phyloP scores from a whole-genome alignment of 2,888 invertebrate genomes.

The Ypsolopha sequella region DNA sequence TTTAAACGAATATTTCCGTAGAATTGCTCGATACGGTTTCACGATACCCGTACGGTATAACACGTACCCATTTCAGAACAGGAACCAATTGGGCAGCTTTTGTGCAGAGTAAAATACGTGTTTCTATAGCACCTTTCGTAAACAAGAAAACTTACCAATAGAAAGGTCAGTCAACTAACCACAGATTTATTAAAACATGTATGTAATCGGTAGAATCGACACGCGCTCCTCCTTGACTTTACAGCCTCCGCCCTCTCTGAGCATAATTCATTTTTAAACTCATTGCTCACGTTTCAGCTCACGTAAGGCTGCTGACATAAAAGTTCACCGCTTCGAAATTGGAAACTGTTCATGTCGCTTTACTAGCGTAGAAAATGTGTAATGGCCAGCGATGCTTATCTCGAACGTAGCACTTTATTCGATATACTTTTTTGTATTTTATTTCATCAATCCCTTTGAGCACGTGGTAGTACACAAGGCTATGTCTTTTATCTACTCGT shows the following conservation, averaged over 20 bases:
- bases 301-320: slow-evolving; percentile 61
- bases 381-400: not conserved
- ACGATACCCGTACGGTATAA: too few relatives aligned
- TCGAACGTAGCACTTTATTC: not conserved
- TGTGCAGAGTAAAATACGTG: too few relatives aligned
- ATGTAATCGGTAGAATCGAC: slow-evolving; percentile 6
- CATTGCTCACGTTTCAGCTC: slow-evolving; percentile 61
- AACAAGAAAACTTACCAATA: too few relatives aligned
- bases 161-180: too few relatives aligned
- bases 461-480: too few relatives aligned
- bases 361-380: slow-evolving; percentile 3
- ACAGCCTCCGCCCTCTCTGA: slow-evolving; percentile 17
- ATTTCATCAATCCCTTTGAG: not conserved
- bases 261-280: slow-evolving; percentile 65
- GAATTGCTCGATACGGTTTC: too few relatives aligned
- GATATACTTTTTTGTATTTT: not conserved
- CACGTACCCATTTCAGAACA: too few relatives aligned
- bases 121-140: too few relatives aligned
- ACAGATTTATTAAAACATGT: slow-evolving; percentile 11
- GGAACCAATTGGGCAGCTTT: too few relatives aligned
- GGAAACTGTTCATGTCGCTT: slow-evolving; percentile 43
- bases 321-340: slow-evolving; percentile 58
- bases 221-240: slow-evolving; percentile 17
- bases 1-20: too few relatives aligned
- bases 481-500: too few relatives aligned